These are phyloP conservation scores for Trematomus bernacchii DNA, from an alignment of 2,797 vertebrate genomes.

Conservation along the genomic window DNA sequence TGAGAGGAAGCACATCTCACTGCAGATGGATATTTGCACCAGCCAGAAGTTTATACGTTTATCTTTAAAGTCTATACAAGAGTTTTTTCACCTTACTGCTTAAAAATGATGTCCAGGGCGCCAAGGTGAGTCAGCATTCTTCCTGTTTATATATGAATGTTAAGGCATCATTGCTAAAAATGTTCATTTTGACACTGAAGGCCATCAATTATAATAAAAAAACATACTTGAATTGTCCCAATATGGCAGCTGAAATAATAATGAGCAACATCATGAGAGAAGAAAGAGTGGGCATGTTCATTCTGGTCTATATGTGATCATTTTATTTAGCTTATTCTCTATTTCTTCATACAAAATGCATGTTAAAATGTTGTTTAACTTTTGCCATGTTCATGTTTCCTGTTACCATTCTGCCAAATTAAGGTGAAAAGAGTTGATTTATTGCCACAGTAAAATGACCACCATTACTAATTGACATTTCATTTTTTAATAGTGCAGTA, in stretches of 20 bases:
- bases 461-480: too few relatives aligned
- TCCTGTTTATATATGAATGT: not conserved
- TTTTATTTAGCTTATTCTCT: too few relatives aligned
- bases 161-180: not conserved
- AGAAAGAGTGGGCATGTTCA: not conserved
- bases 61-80: not conserved
- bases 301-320: too few relatives aligned
- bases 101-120: slow-evolving; percentile 69
- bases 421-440: too few relatives aligned
- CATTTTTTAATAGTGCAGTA: too few relatives aligned
- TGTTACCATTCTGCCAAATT: too few relatives aligned
- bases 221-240: not conserved
- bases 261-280: not conserved
- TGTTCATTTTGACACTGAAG: not conserved
- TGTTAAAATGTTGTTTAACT: too few relatives aligned
- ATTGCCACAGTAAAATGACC: too few relatives aligned
- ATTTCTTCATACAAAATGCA: too few relatives aligned
- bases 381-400: too few relatives aligned
- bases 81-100: not conserved
- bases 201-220: not conserved
- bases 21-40: slow-evolving; percentile 7
- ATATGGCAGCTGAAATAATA: not conserved
- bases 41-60: not conserved
- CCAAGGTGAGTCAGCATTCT: slow-evolving; percentile 63
- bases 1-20: not conserved